Conservation (phyloP, 2,797 vertebrate species). For the Lindbergichthys nudifrons region DNA sequence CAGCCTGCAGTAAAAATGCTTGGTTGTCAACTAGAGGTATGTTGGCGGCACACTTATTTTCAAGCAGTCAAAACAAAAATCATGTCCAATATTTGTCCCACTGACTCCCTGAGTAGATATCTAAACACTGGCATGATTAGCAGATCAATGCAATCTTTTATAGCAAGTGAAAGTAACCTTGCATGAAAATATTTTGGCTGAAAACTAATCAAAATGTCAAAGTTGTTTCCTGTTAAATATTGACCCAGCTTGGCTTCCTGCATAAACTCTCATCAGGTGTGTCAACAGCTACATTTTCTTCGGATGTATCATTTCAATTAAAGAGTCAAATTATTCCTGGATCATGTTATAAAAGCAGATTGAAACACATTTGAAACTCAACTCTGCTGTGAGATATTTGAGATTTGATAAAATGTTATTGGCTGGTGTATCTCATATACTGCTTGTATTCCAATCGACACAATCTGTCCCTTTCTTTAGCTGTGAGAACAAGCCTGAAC, state of each 20-base stretch:
- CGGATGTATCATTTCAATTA: not conserved
- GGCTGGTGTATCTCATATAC: not conserved
- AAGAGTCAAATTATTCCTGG: not conserved
- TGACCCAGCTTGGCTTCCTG: constrained; percentile 14
- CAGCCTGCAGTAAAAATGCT: not conserved
- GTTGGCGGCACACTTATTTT: not conserved
- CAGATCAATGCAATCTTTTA: constrained; percentile 8
- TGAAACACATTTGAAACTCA: not conserved
- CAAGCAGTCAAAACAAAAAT: not conserved
- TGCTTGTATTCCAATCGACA: constrained; percentile 2
- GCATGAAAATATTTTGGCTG: not conserved
- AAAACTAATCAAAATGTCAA: constrained; percentile 4
- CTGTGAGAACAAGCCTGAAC: constrained; percentile 12
- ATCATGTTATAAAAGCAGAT: not conserved
- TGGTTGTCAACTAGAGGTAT: not conserved
- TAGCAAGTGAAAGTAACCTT: not conserved
- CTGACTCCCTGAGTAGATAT: not conserved
- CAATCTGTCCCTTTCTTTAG: not conserved
- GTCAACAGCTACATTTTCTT: constrained; percentile 5
- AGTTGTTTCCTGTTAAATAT: constrained; percentile 16
- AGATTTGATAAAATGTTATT: not conserved
- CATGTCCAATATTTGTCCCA: not conserved
- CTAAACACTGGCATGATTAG: not conserved
- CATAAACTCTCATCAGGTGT: not conserved
- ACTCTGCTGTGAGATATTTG: not conserved